A percentile compares a stretch with the other conserved stretches of the same genome.
Conservation (phyloP, 2,888 invertebrate species). For the Trilocha varians region DNA sequence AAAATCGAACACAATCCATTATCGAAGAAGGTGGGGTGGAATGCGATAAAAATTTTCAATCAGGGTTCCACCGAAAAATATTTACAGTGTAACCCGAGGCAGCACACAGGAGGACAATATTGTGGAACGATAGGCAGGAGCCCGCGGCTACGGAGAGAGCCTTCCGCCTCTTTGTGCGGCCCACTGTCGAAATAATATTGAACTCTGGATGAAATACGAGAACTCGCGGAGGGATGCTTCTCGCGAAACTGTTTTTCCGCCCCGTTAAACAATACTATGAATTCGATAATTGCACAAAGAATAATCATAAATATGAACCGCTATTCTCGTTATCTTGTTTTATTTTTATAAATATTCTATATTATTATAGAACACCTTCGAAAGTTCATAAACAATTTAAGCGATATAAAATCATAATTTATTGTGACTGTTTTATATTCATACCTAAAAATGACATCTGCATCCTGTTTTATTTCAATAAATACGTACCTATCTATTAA, state of each 20-base stretch:
- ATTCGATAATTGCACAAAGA: constrained; percentile 28
- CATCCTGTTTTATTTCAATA: too few relatives aligned
- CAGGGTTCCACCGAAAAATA: constrained; percentile 68
- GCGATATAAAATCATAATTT: too few relatives aligned
- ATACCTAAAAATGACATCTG: too few relatives aligned
- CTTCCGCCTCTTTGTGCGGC: constrained; percentile 62
- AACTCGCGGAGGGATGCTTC: constrained; percentile 55
- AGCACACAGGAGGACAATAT: constrained; percentile 61
- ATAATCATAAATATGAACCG: too few relatives aligned
- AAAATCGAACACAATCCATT: constrained; percentile 56
- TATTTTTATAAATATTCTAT: too few relatives aligned
- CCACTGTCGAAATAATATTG: constrained; percentile 70
- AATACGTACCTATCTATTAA: too few relatives aligned
- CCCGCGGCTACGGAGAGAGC: constrained; percentile 54
- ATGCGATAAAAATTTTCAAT: constrained; percentile 70
- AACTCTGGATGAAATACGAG: constrained; percentile 68
- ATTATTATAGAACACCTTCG: too few relatives aligned
- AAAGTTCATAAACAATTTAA: too few relatives aligned
- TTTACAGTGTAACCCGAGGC: constrained; percentile 70
- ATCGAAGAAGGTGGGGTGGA: constrained; percentile 49
- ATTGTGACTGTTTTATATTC: too few relatives aligned
- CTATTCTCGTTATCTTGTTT: too few relatives aligned
- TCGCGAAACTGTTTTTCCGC: constrained; percentile 65
- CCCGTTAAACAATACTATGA: constrained; percentile 56
- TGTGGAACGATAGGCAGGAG: constrained; percentile 55